Percentiles rank a stretch among this genome's conserved stretches.
These are phyloP conservation scores for Sylvilagus bachmani DNA, from an alignment of 2,113 vertebrate species.

Conservation along the genomic window DNA sequence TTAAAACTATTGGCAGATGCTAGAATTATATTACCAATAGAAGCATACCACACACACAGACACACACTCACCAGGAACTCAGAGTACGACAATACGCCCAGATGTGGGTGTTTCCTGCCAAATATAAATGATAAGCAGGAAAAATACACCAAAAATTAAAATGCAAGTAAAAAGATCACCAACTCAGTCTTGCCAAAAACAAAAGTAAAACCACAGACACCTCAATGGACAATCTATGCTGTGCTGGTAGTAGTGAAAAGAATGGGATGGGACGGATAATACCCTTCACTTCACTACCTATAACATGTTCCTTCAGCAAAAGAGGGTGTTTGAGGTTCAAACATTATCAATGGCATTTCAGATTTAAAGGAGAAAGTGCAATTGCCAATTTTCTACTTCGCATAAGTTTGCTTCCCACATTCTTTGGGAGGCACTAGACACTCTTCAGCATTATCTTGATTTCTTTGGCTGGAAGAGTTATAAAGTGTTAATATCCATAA, in stretches of 20 bases:
- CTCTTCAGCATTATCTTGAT: slow-evolving; percentile 5
- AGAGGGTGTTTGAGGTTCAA: neutral
- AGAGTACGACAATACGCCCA: slow-evolving; percentile 16
- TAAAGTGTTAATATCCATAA: slow-evolving; percentile 15
- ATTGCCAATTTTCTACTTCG: neutral
- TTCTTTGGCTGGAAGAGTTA: slow-evolving; percentile 22
- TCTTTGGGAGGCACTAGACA: neutral
- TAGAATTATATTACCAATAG: neutral
- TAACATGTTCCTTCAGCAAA: neutral
- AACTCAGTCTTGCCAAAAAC: neutral
- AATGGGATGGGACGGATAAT: neutral
- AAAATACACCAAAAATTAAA: neutral
- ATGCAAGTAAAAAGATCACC: slow-evolving; percentile 45
- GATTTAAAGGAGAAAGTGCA: neutral
- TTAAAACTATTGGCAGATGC: neutral
- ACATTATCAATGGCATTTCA: neutral
- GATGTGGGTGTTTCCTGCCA: neutral
- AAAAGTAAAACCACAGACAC: neutral
- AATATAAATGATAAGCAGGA: slow-evolving; percentile 13
- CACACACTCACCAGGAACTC: neutral
- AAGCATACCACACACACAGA: neutral
- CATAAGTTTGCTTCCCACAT: neutral
- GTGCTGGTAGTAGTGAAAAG: neutral
- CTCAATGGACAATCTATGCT: neutral
- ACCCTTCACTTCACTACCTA: neutral